phyloP scores from a whole-genome alignment of 2,888 invertebrate genomes.

The Netelia virgata region DNA sequence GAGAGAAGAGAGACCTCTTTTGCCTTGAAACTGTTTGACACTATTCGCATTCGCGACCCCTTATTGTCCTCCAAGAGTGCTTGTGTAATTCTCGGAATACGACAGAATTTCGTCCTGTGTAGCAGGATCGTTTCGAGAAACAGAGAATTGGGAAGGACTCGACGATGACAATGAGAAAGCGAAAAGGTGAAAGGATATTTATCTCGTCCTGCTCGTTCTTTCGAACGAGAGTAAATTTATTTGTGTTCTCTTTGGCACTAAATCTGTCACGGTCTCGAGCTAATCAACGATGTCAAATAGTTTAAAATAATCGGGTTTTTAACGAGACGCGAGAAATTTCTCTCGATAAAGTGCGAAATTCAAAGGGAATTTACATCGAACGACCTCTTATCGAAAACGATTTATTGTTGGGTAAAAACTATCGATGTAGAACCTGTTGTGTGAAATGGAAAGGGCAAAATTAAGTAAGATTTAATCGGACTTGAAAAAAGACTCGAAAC shows the following conservation, averaged over 20 bases:
- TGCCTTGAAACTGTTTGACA: conserved; percentile 56
- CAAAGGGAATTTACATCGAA: no score
- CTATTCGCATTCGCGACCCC: conserved; percentile 30
- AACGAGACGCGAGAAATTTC: not conserved
- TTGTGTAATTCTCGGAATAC: conserved; percentile 22
- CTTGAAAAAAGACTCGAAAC: no score
- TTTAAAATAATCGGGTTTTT: conserved; percentile 12
- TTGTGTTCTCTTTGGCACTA: conserved; percentile 41
- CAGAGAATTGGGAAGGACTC: conserved; percentile 40
- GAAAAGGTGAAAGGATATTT: conserved; percentile 27
- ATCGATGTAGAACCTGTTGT: no score
- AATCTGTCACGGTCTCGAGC: conserved; percentile 1
- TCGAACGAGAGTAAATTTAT: conserved; percentile 47
- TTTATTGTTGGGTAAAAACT: no score
- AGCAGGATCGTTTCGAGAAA: conserved; percentile 11
- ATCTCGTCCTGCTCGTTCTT: conserved; percentile 1
- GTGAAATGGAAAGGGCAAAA: no score
- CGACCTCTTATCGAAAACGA: no score
- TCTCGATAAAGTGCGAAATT: conserved; percentile 4
- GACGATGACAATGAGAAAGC: conserved; percentile 42
- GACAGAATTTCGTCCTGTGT: conserved; percentile 15
- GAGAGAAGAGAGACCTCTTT: conserved; percentile 37
- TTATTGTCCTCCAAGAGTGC: conserved; percentile 41
- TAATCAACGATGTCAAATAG: not conserved
- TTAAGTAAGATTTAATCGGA: no score